phyloP scores from a whole-genome alignment of 2,888 invertebrate genomes.

The Ceramica pisi region DNA sequence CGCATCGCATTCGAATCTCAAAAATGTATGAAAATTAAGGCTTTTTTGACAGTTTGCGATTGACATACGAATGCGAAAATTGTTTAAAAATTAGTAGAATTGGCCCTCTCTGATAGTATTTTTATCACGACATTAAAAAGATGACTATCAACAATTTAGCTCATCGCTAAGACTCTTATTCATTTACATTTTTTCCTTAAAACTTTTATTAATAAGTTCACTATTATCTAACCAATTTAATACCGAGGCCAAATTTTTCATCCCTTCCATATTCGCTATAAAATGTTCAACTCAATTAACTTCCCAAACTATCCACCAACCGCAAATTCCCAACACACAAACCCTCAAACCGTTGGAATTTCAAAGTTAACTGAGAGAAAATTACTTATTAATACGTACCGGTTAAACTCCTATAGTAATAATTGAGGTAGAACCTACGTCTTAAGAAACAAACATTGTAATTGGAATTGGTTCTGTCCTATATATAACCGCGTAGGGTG shows the following conservation, averaged over 20 bases:
- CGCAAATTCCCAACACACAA: constrained; percentile 1
- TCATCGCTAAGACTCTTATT: too few species aligned
- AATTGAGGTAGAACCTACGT: constrained; percentile 28
- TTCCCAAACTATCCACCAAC: not conserved
- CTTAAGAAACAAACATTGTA: constrained; percentile 48
- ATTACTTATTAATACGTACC: constrained; percentile 32
- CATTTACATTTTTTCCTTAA: too few species aligned
- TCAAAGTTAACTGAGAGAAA: constrained; percentile 18
- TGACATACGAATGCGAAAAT: too few species aligned
- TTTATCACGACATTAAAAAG: too few species aligned
- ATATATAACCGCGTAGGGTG: constrained; percentile 30
- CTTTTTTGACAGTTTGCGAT: too few species aligned
- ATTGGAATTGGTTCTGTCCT: constrained; percentile 40
- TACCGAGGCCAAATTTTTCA: too few species aligned
- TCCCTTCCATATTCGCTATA: not conserved
- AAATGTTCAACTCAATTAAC: not conserved
- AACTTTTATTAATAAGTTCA: not conserved
- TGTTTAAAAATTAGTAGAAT: too few species aligned
- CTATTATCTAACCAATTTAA: too few species aligned
- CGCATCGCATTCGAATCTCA: too few species aligned
- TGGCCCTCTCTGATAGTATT: too few species aligned
- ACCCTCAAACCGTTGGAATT: constrained; percentile 4
- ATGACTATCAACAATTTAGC: too few species aligned
- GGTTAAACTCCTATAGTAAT: constrained; percentile 16
- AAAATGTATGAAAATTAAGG: too few species aligned